phyloP scores from a whole-genome alignment of 2,113 vertebrate genomes.

The Chaetorhynchus papuensis region DNA sequence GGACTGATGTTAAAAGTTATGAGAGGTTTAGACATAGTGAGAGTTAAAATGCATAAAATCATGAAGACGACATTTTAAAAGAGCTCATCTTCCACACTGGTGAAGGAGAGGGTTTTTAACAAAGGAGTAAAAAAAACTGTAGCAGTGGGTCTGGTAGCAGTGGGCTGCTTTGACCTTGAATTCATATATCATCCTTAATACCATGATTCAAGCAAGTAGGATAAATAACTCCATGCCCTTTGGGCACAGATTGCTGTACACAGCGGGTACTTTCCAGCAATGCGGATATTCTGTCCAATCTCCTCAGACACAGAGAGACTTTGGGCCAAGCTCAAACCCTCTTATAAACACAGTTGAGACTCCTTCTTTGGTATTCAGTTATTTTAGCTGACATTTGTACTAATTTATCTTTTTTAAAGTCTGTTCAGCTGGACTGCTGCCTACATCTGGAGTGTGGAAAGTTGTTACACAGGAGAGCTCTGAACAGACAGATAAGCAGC shows the following conservation, averaged over 20 bases:
- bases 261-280: not conserved
- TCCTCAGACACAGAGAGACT: not conserved
- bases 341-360: not conserved
- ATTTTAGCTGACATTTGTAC: slow-evolving; percentile 35
- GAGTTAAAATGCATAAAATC: not conserved
- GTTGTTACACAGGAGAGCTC: not conserved
- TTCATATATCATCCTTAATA: not conserved
- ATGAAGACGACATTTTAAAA: not conserved
- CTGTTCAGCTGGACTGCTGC: not conserved
- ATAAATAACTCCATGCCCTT: slow-evolving; percentile 38
- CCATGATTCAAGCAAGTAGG: not conserved
- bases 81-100: not conserved
- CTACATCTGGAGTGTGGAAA: not conserved
- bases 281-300: not conserved
- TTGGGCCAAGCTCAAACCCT: not conserved
- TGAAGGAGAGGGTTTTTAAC: not conserved
- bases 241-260: not conserved
- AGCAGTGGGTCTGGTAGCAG: not conserved
- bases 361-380: slow-evolving; percentile 11
- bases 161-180: not conserved
- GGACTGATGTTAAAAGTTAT: not conserved
- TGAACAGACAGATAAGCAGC: slow-evolving; percentile 22
- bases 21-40: not conserved
- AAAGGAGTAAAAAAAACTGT: not conserved
- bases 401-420: slow-evolving; percentile 24